A percentile compares a stretch with the other conserved stretches of the same genome.
Evolutionary conservation across 2,888 invertebrate species (phyloP).

Genomic region (Neuroscelio doddi): DNA sequence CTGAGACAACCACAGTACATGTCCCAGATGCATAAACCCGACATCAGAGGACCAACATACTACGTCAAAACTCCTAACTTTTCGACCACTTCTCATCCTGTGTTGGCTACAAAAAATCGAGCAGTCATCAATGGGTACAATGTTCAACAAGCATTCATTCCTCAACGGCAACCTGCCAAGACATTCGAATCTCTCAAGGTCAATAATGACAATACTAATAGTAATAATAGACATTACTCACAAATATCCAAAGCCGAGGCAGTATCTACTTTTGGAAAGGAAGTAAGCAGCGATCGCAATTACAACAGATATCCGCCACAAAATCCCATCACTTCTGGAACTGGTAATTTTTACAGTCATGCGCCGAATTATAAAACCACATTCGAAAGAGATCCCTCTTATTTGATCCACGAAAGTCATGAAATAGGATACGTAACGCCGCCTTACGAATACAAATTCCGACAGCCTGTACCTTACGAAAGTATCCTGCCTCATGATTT

Average conservation of each 20-base stretch:
- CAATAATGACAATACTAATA: constrained; percentile 14
- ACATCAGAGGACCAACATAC: constrained; percentile 54
- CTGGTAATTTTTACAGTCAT: constrained; percentile 61
- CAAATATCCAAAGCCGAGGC: constrained; percentile 51
- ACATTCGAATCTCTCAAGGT: constrained; percentile 60
- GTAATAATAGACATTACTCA: constrained; percentile 54
- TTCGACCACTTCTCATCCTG: constrained; percentile 45
- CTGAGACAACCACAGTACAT: constrained; percentile 56
- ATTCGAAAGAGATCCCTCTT: constrained; percentile 63
- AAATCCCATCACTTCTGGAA: constrained; percentile 25
- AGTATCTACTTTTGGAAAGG: constrained; percentile 7
- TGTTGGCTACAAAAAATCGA: constrained; percentile 50
- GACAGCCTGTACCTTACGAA: constrained; percentile 62
- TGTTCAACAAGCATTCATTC: constrained; percentile 45
- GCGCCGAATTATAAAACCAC: constrained; percentile 56
- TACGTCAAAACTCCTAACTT: constrained; percentile 53
- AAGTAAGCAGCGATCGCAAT: constrained; percentile 40
- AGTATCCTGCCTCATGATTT: constrained; percentile 54
- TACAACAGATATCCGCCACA: constrained; percentile 54
- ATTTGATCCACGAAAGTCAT: constrained; percentile 66
- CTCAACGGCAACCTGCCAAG: constrained; percentile 52
- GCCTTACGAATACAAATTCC: constrained; percentile 57
- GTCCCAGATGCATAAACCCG: constrained; percentile 50
- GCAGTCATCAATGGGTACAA: constrained; percentile 46
- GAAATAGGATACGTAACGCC: constrained; percentile 66